Conservation (phyloP, 2,888 invertebrate genomes). For the Reticulitermes lucifugus region DNA sequence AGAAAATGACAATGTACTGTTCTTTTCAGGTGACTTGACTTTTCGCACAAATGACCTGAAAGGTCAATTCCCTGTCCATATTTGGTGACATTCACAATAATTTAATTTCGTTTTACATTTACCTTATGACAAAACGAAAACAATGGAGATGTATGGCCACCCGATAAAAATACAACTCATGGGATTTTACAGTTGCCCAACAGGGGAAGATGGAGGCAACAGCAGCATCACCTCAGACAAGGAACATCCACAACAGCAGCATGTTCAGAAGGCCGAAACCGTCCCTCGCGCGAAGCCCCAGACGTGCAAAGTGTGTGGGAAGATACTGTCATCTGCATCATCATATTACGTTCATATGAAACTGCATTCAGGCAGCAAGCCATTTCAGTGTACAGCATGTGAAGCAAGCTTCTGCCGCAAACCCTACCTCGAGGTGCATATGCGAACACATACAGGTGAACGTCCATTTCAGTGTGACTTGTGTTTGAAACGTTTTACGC, state of each 20-base stretch:
- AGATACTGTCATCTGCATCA: constrained; percentile 80
- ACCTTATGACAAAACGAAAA: constrained; percentile 8
- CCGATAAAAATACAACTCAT: constrained; percentile 48
- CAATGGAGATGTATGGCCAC: constrained; percentile 45
- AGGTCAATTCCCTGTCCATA: background rate
- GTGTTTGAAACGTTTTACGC: constrained; percentile 82
- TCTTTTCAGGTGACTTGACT: constrained; percentile 36
- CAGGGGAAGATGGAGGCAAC: constrained; percentile 41
- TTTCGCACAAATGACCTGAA: constrained; percentile 27
- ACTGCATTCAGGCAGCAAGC: constrained; percentile 83
- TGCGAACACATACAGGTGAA: constrained; percentile 81
- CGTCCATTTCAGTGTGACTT: constrained; percentile 80
- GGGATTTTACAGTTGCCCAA: constrained; percentile 47
- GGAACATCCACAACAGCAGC: constrained; percentile 21
- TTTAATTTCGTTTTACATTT: constrained; percentile 24
- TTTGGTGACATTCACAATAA: constrained; percentile 6
- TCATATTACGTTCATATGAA: constrained; percentile 88
- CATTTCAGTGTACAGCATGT: constrained; percentile 81
- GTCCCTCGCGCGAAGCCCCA: constrained; percentile 69
- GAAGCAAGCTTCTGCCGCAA: constrained; percentile 84
- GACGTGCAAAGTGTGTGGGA: constrained; percentile 82
- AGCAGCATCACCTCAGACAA: constrained; percentile 29
- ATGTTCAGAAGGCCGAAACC: constrained; percentile 29
- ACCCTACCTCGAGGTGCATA: constrained; percentile 83
- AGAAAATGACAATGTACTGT: constrained; percentile 30